phyloP scores from a whole-genome alignment of 2,113 vertebrate genomes.

The Ophthalmolycus amberensis region DNA sequence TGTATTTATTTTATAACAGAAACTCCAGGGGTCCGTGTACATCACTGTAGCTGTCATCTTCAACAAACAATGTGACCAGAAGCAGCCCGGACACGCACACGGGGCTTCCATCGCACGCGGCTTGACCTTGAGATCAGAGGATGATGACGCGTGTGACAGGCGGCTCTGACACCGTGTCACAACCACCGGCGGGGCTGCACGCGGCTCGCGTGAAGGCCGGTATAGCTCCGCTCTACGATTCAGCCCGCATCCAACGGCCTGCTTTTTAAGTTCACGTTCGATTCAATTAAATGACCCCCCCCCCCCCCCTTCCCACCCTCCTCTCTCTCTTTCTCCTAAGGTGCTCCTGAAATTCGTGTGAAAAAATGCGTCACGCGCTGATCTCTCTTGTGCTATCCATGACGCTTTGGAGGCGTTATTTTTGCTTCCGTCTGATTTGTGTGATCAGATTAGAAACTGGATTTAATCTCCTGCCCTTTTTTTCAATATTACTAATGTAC shows the following conservation, averaged over 20 bases:
- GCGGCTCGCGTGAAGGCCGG: neutral
- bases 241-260: neutral
- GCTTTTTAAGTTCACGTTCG: neutral
- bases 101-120: neutral
- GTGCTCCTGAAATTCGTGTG: neutral
- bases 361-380: neutral
- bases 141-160: conserved; percentile 2
- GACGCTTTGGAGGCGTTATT: conserved; percentile 13
- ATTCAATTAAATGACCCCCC: neutral
- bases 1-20: too few species aligned
- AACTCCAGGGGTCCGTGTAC: too few species aligned
- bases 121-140: neutral
- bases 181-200: too few species aligned
- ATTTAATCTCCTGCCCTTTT: conserved; percentile 25
- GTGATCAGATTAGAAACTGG: conserved; percentile 46
- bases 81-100: neutral
- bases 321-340: too few species aligned
- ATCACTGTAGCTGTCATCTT: too few species aligned
- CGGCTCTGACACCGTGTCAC: neutral
- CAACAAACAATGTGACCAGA: neutral
- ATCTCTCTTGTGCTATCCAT: conserved; percentile 24
- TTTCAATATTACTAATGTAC: conserved; percentile 43
- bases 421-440: conserved; percentile 22
- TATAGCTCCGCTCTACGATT: neutral
- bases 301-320: too few species aligned